Conservation (phyloP, 2,113 vertebrate species). For the Thalassoma bifasciatum region DNA sequence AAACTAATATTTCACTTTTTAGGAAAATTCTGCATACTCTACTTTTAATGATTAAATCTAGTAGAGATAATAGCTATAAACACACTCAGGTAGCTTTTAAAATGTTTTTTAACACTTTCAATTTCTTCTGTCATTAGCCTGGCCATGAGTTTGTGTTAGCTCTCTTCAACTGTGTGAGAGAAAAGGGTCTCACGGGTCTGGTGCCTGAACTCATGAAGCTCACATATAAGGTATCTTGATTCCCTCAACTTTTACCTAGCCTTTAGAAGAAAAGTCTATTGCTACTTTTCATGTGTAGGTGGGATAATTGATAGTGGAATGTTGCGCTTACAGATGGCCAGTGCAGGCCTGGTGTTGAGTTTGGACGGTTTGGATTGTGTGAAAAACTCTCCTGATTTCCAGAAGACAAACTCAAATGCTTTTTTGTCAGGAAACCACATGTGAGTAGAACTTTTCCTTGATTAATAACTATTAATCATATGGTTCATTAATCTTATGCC, state of each 20-base stretch:
- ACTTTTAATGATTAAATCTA: too few species aligned
- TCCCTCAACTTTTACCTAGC: too few species aligned
- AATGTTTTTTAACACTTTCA: neutral
- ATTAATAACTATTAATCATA: too few species aligned
- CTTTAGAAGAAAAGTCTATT: neutral
- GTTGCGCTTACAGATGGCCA: constrained; percentile 79
- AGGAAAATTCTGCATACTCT: too few species aligned
- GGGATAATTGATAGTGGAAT: constrained; percentile 1
- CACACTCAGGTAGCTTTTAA: neutral
- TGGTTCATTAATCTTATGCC: neutral
- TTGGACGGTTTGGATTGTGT: constrained; percentile 84
- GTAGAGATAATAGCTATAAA: too few species aligned
- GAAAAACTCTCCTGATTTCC: constrained; percentile 81
- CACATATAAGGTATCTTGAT: constrained; percentile 86
- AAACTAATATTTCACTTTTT: too few species aligned
- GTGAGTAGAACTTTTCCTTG: constrained; percentile 68
- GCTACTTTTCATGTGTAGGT: neutral
- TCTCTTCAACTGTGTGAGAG: constrained; percentile 86
- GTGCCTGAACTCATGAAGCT: constrained; percentile 85
- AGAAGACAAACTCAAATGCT: constrained; percentile 78
- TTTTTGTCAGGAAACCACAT: constrained; percentile 81
- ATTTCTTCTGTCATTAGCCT: constrained; percentile 80
- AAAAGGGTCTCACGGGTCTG: constrained; percentile 76
- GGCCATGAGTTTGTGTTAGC: constrained; percentile 84
- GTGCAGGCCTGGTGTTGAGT: constrained; percentile 84